Conservation (phyloP, 1,140 invertebrate species). For the Zaprionus inermis region DNA sequence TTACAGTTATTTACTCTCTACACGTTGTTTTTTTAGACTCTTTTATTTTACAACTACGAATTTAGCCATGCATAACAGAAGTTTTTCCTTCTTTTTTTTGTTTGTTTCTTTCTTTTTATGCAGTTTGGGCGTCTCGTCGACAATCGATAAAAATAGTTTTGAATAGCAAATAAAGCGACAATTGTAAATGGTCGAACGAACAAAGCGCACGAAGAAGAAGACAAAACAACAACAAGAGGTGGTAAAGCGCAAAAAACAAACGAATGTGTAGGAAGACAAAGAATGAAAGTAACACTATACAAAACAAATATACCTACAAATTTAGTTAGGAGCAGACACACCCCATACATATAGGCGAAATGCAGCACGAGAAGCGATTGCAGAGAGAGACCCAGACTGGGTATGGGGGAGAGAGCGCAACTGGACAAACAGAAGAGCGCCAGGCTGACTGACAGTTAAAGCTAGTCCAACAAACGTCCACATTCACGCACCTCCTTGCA, state of each 20-base stretch:
- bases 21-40: constrained; percentile 12
- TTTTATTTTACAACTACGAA: constrained; percentile 21
- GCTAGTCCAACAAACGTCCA: constrained; percentile 63
- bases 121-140: constrained; percentile 23
- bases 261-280: constrained; percentile 25
- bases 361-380: constrained; percentile 27
- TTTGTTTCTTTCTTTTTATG: constrained; percentile 6
- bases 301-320: constrained; percentile 63
- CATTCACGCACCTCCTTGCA: neutral
- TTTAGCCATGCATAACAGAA: constrained; percentile 37
- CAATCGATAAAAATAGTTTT: constrained; percentile 76
- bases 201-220: constrained; percentile 27
- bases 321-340: constrained; percentile 61
- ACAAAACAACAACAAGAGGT: constrained; percentile 13
- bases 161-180: constrained; percentile 77
- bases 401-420: neutral
- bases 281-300: constrained; percentile 48
- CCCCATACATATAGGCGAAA: constrained; percentile 23
- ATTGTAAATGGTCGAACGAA: constrained; percentile 61
- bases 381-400: constrained; percentile 16
- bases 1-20: constrained; percentile 7
- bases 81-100: constrained; percentile 11
- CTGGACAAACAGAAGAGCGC: constrained; percentile 46
- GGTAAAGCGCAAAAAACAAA: constrained; percentile 6
- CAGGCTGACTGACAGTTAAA: constrained; percentile 75